Evolutionary conservation across 2,113 vertebrate species (phyloP).

Genomic region (Rhynchomys soricoides): DNA sequence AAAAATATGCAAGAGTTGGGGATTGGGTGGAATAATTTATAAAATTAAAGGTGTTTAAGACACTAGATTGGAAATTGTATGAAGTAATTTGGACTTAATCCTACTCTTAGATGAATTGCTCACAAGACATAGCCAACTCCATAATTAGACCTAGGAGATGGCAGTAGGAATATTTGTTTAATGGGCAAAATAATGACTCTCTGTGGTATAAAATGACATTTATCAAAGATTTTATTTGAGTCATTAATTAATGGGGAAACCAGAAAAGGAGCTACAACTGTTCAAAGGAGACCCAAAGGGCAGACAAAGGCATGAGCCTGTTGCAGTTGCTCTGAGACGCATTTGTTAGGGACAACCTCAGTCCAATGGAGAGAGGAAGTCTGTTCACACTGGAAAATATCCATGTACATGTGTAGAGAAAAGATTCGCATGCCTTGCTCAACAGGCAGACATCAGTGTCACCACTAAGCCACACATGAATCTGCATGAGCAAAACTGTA

Average conservation of each 20-base stretch:
- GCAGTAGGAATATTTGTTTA: background rate
- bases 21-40: background rate
- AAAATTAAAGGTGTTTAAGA: conserved; percentile 39
- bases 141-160: background rate
- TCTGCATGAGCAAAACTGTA: background rate
- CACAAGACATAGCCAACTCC: background rate
- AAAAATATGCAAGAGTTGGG: background rate
- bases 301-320: background rate
- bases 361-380: background rate
- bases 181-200: conserved; percentile 1
- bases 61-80: background rate
- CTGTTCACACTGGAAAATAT: background rate
- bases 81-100: conserved; percentile 15
- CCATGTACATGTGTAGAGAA: background rate
- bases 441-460: background rate
- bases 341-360: background rate
- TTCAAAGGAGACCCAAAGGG: background rate
- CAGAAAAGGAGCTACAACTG: background rate
- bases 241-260: conserved; percentile 27
- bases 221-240: conserved; percentile 12
- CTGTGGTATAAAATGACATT: conserved; percentile 13
- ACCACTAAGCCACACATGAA: background rate
- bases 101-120: background rate
- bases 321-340: background rate
- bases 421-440: background rate